Conservation (phyloP, 2,113 vertebrate genomes). For the Tympanuchus pallidicinctus region DNA sequence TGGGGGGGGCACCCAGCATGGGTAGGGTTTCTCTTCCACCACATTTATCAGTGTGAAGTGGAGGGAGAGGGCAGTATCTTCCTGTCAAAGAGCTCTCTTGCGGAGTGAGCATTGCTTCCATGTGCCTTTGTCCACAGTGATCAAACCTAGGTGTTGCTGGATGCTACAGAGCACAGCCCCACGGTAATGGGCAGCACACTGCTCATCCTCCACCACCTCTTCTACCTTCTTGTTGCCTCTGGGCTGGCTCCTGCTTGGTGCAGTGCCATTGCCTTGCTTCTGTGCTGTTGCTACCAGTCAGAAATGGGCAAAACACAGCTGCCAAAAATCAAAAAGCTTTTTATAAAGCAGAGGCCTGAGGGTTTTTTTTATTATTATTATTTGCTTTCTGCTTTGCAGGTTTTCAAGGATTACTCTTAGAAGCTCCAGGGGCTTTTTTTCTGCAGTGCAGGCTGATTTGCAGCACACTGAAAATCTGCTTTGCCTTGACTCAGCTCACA, state of each 20-base stretch:
- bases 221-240: not conserved
- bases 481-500: not conserved
- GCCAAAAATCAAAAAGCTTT: not conserved
- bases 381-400: not conserved
- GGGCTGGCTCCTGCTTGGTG: not conserved
- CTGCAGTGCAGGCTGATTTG: not conserved
- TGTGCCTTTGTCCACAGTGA: not conserved
- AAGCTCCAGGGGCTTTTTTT: not conserved
- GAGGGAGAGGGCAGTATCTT: not conserved
- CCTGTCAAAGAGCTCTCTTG: not conserved
- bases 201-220: not conserved
- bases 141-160: not conserved
- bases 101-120: not conserved
- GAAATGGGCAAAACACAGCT: not conserved
- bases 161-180: not conserved
- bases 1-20: accelerated
- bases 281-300: not conserved
- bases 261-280: not conserved
- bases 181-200: not conserved
- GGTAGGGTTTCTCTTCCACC: not conserved
- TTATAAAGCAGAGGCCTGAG: not conserved
- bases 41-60: not conserved
- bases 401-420: not conserved
- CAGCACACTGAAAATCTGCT: constrained; percentile 7
- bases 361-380: not conserved